Conservation (phyloP, 2,888 invertebrate genomes). For the Lepidonotus clava region DNA sequence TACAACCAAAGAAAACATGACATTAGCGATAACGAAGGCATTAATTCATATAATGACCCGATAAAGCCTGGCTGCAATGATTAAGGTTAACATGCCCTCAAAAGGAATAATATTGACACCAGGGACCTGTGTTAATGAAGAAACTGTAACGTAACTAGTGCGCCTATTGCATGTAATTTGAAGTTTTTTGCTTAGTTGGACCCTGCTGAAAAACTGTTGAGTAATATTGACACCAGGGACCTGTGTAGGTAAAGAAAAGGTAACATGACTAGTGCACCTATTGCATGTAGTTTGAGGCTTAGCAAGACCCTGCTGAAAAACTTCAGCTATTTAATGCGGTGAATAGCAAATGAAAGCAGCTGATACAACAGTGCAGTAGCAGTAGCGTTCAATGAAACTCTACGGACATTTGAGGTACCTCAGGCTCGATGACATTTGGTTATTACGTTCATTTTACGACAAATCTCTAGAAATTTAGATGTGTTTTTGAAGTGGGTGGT, state of each 20-base stretch:
- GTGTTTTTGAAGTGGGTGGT: too few relatives aligned
- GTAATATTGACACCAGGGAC: not conserved
- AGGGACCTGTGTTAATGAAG: not conserved
- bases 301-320: too few relatives aligned
- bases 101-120: not conserved
- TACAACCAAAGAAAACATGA: conserved; percentile 55
- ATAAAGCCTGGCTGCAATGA: too few relatives aligned
- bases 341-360: not conserved
- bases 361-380: too few relatives aligned
- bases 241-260: not conserved
- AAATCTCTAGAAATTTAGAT: not conserved
- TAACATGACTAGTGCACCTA: not conserved
- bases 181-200: too few relatives aligned
- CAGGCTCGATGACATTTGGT: too few relatives aligned
- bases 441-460: not conserved
- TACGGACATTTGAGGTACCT: not conserved
- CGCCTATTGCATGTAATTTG: not conserved
- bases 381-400: too few relatives aligned
- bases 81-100: too few relatives aligned
- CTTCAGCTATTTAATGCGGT: not conserved
- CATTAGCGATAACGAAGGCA: too few relatives aligned
- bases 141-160: not conserved
- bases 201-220: too few relatives aligned
- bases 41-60: too few relatives aligned
- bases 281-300: not conserved